Conservation (phyloP, 2,113 vertebrate species). For the Arenaria interpres region DNA sequence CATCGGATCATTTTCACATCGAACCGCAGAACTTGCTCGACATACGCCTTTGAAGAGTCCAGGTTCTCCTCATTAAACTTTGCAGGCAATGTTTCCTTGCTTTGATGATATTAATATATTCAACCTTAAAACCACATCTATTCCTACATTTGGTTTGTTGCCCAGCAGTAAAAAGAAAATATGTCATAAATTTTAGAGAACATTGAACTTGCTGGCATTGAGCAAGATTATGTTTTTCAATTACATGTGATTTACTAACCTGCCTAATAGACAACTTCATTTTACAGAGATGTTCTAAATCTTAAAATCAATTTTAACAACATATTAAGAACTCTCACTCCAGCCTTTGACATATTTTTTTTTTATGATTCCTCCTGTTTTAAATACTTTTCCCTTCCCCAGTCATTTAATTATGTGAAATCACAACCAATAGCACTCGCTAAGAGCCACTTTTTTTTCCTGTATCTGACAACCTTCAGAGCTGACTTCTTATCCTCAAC, state of each 20-base stretch:
- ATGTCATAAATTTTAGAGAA: conserved; percentile 33
- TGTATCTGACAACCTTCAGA: background rate
- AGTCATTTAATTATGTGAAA: background rate
- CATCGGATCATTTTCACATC: background rate
- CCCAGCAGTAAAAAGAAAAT: conserved; percentile 50
- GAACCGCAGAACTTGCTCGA: background rate
- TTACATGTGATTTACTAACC: conserved; percentile 46
- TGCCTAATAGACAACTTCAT: conserved; percentile 30
- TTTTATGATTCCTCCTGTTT: background rate
- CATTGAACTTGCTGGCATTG: background rate
- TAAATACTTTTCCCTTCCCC: background rate
- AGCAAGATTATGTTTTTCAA: conserved; percentile 53
- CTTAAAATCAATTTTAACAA: conserved; percentile 53
- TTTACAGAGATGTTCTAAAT: conserved; percentile 26
- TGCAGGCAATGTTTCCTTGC: background rate
- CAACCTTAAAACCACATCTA: conserved; percentile 38
- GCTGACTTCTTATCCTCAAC: background rate
- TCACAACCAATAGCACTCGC: background rate
- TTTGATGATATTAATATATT: background rate
- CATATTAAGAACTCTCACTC: background rate
- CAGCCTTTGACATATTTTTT: background rate
- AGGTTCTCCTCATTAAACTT: background rate
- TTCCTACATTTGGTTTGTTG: conserved; percentile 33
- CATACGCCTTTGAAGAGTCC: background rate
- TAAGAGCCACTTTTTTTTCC: background rate